Base-by-base conservation (phyloP, 2,113 vertebrate genomes). In the Argyrosomus japonicus region DNA sequence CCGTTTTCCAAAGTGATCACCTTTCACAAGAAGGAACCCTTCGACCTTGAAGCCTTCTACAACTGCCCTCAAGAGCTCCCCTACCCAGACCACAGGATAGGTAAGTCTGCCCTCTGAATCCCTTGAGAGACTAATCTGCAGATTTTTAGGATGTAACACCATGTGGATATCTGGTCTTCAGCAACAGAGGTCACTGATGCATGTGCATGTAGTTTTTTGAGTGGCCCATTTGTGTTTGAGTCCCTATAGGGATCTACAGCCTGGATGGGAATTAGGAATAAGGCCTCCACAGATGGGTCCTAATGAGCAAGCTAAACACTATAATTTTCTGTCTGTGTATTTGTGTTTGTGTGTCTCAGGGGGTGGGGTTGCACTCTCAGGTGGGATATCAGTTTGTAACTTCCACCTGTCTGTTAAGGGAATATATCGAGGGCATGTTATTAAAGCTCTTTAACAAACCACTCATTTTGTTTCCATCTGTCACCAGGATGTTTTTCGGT, bases 1-100 rank as follows among this genome's bases (percentile, higher is more conserved):
- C 97, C 97, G 2, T 99, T 98, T 92, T 98, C 98, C 81, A 99
- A 99, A 96, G 96, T 98, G 74, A 99, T 99, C 87, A 99, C 97
- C 83, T 99, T 99, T 90, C 97, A 99, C 94, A 99, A 98, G 93
- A 99, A 97, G 92, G 97, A 98, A 72, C 96, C 97, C 77, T 98
- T 99, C 93, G 97, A 97, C 78, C 94, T 99, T 83, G 97, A 99
- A 93, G 98, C 97, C 67, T 97, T 95, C 88, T 99, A 99, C 81
- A 98, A 95, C 40, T 93, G 93, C 88, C 95, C 96, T n/a, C 95
- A 96, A 80, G 97, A 99, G 77, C 95, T 99, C 88, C 97, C 97
- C 81, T 98, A 97, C 93, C 96, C 97, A 40, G 97, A 99, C 88
- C 93, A 95, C 80, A 96, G 96, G 96, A 98, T 99, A 96, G 98